A percentile compares a stretch with the other conserved stretches of the same genome.
Evolutionary conservation across 2,113 vertebrate species (phyloP).

Genomic region (Reinhardtius hippoglossoides): DNA sequence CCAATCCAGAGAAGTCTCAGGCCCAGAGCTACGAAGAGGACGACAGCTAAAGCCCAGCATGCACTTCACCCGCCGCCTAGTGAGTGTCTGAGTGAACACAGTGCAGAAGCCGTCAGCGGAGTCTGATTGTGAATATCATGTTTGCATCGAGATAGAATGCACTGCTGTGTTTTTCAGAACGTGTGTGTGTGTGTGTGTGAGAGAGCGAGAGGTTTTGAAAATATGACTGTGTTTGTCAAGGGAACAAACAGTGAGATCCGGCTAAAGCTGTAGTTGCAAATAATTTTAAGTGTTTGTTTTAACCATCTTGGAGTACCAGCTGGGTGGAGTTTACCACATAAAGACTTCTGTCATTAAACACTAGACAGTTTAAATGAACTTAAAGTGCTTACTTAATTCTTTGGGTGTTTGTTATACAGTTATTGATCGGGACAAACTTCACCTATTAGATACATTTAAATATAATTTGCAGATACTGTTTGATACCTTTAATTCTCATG

Average conservation of each 20-base stretch:
- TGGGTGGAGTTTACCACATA: slow-evolving; percentile 39
- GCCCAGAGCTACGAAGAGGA: slow-evolving; percentile 59
- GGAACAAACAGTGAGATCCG: slow-evolving; percentile 24
- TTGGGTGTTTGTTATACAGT: slow-evolving; percentile 10
- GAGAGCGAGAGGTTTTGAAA: background rate
- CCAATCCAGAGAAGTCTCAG: slow-evolving; percentile 75
- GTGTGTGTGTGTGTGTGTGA: slow-evolving; percentile 5
- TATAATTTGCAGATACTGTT: slow-evolving; percentile 32
- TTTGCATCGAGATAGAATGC: slow-evolving; percentile 30
- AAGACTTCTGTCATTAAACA: background rate
- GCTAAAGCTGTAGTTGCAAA: slow-evolving; percentile 18
- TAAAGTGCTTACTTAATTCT: slow-evolving; percentile 19
- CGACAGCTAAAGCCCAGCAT: slow-evolving; percentile 52
- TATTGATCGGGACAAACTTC: slow-evolving; percentile 15
- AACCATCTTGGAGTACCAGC: slow-evolving; percentile 28
- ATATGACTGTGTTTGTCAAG: slow-evolving; percentile 4
- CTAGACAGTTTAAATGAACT: slow-evolving; percentile 16
- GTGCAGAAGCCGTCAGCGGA: slow-evolving; percentile 4
- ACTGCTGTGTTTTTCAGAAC: slow-evolving; percentile 24
- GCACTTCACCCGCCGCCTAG: background rate
- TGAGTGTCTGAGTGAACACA: slow-evolving; percentile 24
- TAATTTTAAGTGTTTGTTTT: slow-evolving; percentile 37
- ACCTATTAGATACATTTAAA: slow-evolving; percentile 45
- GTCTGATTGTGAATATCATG: slow-evolving; percentile 51
- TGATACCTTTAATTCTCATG: background rate